Evolutionary conservation across 1,140 invertebrate genomes (phyloP), one percentile per base, ranked within the genome.

Genomic region (Hycleus cichorii): DNA sequence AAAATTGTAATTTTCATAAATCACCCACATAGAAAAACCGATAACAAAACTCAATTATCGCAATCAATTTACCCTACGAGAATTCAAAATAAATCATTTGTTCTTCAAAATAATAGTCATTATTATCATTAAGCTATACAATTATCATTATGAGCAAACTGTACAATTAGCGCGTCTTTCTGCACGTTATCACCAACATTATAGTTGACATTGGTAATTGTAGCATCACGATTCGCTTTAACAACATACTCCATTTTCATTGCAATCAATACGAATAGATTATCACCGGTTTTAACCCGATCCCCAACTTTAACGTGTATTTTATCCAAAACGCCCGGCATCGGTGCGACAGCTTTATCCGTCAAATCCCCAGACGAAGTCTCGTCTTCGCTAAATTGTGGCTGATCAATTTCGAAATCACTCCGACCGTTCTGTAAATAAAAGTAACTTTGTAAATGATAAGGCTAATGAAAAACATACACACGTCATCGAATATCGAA

Each of bases 221-320:
- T 80, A 39, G 89, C 93, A 70, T 87, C 81, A 26, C 80, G 78
- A 7, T 86, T 83, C 4, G 94, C 90, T 67, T 88, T 86, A 3
- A 97, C 86, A 1, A 95, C 83, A 74, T 95, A 88, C 83, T 99
- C 97, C 97, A 99, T 99, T 81, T 99, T 99, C 97, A 99, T 99
- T 6, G 97, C 97, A 58, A 95, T 93, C 69, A 97, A 87, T 43
- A 95, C 87, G 40, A 95, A 82, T 0, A 98, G 74, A 1, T 91
- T 83, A 72, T 97, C 89, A 1, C 92, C 93, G 70, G 83, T 80
- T 59, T 84, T 83, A 1, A 97, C 90, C n/a, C 60, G 52, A 63
- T 91, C 83, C 3, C 93, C 94, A 12, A 80, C 75, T 55, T 83
- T 81, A 0, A 98, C 91, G 12, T 91, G 77, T 39, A 99, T 77